phyloP scores from a whole-genome alignment of 2,113 vertebrate species.

The Probosciger aterrimus region DNA sequence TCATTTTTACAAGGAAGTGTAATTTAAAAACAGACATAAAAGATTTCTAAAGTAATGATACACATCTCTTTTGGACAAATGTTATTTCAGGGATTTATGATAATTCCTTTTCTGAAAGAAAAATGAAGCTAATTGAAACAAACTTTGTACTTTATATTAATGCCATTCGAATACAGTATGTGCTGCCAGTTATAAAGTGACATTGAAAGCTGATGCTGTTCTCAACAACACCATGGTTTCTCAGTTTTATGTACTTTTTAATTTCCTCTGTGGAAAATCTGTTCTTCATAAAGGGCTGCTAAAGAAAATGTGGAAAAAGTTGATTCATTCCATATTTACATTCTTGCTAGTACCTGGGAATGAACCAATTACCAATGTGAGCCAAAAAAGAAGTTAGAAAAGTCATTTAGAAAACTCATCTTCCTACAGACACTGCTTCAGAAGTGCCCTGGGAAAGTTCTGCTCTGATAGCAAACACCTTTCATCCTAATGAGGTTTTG shows the following conservation, averaged over 20 bases:
- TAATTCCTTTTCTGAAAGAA: constrained; percentile 75
- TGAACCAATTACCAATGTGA: constrained; percentile 72
- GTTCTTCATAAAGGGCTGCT: constrained; percentile 90
- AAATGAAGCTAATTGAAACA: constrained; percentile 77
- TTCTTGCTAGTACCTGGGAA: constrained; percentile 83
- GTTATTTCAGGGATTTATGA: constrained; percentile 77
- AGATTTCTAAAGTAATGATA: constrained; percentile 58
- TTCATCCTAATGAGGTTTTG: background rate
- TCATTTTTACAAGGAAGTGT: constrained; percentile 70
- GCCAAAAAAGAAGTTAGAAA: constrained; percentile 74
- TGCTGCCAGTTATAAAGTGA: constrained; percentile 75
- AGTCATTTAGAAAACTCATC: constrained; percentile 73
- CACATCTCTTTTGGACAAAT: constrained; percentile 67
- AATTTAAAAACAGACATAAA: constrained; percentile 63
- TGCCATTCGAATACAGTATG: constrained; percentile 69
- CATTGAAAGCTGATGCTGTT: constrained; percentile 78
- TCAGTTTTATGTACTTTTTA: constrained; percentile 92
- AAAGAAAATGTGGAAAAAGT: constrained; percentile 87
- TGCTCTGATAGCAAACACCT: constrained; percentile 35
- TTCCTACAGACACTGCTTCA: constrained; percentile 57
- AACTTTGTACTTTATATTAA: constrained; percentile 69
- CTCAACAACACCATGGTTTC: constrained; percentile 83
- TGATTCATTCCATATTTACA: constrained; percentile 89
- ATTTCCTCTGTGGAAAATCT: constrained; percentile 97
- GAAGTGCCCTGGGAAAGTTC: constrained; percentile 58